phyloP scores from a whole-genome alignment of 2,888 invertebrate genomes.

The Nipponacmea schrenckii region DNA sequence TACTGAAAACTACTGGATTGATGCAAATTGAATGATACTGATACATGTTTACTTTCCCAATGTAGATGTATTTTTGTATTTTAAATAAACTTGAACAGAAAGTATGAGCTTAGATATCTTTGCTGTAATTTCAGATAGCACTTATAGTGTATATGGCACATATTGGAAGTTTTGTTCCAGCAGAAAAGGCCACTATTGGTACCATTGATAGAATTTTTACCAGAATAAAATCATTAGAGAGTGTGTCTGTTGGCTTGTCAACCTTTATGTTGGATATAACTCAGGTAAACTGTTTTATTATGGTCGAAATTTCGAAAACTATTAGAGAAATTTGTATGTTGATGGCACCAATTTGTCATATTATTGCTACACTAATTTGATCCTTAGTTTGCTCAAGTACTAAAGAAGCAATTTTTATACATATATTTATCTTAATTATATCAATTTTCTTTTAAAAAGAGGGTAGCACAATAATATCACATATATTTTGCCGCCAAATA shows the following conservation, averaged over 20 bases:
- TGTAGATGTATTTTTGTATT: neutral
- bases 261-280: slow-evolving; percentile 86
- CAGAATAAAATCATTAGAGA: slow-evolving; percentile 81
- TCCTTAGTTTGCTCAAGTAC: too few relatives aligned
- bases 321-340: too few relatives aligned
- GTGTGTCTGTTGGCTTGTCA: slow-evolving; percentile 82
- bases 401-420: too few relatives aligned
- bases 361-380: too few relatives aligned
- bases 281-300: slow-evolving; percentile 73
- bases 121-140: slow-evolving; percentile 70
- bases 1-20: too few relatives aligned
- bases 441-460: too few relatives aligned
- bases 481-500: too few relatives aligned
- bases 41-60: neutral
- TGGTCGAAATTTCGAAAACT: too few relatives aligned
- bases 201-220: slow-evolving; percentile 80
- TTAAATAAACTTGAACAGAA: too few relatives aligned
- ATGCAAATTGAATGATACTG: neutral
- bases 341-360: too few relatives aligned
- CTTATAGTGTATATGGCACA: slow-evolving; percentile 87
- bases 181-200: slow-evolving; percentile 78
- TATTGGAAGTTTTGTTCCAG: slow-evolving; percentile 90
- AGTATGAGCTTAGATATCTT: neutral
- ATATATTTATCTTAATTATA: too few relatives aligned
- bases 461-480: too few relatives aligned